Percentiles rank a stretch among this genome's conserved stretches.
phyloP scores from a whole-genome alignment of 2,797 vertebrate genomes.

The Muscicapa comitata region DNA sequence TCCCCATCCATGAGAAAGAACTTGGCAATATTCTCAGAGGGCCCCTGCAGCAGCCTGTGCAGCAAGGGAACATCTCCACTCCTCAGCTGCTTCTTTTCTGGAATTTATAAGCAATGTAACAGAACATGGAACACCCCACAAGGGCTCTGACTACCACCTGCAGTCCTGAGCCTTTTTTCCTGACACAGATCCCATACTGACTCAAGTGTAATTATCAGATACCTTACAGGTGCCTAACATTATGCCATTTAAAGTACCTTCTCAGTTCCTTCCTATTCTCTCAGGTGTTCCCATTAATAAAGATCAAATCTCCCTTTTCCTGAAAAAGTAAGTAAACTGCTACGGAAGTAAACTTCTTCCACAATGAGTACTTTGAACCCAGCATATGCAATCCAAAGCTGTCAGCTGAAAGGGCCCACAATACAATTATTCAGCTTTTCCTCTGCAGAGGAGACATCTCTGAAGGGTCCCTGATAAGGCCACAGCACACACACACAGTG shows the following conservation, averaged over 20 bases:
- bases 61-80: slow-evolving; percentile 84
- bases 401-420: background rate
- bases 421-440: background rate
- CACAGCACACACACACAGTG: background rate
- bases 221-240: background rate
- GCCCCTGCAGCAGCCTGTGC: slow-evolving; percentile 89
- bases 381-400: background rate
- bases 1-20: slow-evolving; percentile 92
- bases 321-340: background rate
- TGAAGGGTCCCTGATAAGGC: background rate
- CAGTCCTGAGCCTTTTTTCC: rapidly evolving
- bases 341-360: background rate
- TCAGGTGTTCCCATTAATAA: background rate
- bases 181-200: background rate
- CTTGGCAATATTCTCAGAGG: slow-evolving; percentile 85
- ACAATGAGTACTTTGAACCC: background rate
- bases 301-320: background rate
- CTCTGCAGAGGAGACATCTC: background rate
- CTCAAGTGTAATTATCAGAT: too few species aligned
- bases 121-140: background rate
- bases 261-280: background rate
- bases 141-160: too few species aligned
- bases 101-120: background rate
- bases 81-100: slow-evolving; percentile 84
- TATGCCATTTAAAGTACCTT: too few species aligned